Evolutionary conservation across 1,140 invertebrate genomes (phyloP).

Genomic region (Zaprionus lachaisei): DNA sequence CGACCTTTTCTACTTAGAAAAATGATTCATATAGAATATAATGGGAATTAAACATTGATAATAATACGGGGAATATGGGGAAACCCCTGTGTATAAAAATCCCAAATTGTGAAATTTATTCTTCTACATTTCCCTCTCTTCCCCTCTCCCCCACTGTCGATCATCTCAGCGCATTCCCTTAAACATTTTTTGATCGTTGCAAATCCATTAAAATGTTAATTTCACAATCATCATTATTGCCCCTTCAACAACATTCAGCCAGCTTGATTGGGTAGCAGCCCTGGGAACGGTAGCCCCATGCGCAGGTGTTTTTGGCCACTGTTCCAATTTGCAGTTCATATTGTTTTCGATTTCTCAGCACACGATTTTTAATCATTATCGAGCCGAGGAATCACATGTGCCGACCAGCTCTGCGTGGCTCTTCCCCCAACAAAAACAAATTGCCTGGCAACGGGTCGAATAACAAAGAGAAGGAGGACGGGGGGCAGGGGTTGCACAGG

Average conservation of each 20-base stretch:
- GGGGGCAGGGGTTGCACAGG: neutral
- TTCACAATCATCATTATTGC: slow-evolving; percentile 59
- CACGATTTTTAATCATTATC: slow-evolving; percentile 79
- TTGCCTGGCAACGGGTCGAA: slow-evolving; percentile 49
- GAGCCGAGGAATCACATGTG: slow-evolving; percentile 43
- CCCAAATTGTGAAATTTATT: neutral
- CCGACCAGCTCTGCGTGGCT: slow-evolving; percentile 28
- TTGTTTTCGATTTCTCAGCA: slow-evolving; percentile 72
- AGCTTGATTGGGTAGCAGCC: slow-evolving; percentile 26
- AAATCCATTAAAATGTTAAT: slow-evolving; percentile 55
- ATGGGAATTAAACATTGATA: too few species aligned
- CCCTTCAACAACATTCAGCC: slow-evolving; percentile 27
- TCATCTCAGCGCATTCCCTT: neutral
- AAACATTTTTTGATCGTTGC: neutral
- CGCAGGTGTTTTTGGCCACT: slow-evolving; percentile 69
- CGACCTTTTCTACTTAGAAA: too few species aligned
- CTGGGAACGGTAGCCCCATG: slow-evolving; percentile 56
- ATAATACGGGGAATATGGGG: too few species aligned
- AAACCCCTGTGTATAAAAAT: too few species aligned
- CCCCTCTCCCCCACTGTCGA: neutral
- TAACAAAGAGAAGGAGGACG: neutral
- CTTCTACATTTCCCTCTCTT: neutral
- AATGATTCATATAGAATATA: too few species aligned
- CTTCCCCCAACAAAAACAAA: slow-evolving; percentile 68
- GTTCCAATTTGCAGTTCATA: slow-evolving; percentile 72